Evolutionary conservation across 1,140 invertebrate species (phyloP).

Genomic region (Eurosta solidaginis): DNA sequence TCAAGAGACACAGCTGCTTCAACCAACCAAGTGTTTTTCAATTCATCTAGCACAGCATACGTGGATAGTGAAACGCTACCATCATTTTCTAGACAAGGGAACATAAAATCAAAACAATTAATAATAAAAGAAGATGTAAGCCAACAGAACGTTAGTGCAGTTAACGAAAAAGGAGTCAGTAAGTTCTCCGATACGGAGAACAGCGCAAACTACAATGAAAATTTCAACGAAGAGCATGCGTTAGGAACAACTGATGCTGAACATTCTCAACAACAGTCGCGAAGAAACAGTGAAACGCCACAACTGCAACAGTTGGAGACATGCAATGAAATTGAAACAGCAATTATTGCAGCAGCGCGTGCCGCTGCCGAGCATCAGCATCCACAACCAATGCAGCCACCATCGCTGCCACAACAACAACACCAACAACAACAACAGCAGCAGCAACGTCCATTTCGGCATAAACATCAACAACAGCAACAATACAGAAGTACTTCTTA

Average conservation of each 20-base stretch:
- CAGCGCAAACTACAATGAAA: background rate
- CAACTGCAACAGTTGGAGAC: conserved; percentile 48
- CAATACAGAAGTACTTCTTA: conserved; percentile 31
- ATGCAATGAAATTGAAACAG: conserved; percentile 56
- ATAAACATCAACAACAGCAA: conserved; percentile 41
- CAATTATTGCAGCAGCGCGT: conserved; percentile 53
- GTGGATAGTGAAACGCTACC: background rate
- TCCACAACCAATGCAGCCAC: conserved; percentile 29
- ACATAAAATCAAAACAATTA: background rate
- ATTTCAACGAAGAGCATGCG: too few species aligned
- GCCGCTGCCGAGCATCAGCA: conserved; percentile 43
- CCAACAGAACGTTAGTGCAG: background rate
- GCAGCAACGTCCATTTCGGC: conserved; percentile 40
- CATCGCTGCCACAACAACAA: conserved; percentile 41
- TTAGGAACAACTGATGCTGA: background rate
- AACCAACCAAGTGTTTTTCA: background rate
- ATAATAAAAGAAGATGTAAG: background rate
- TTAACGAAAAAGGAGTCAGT: background rate
- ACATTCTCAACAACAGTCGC: background rate
- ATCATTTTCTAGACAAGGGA: background rate
- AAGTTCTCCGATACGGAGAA: background rate
- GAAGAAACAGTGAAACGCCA: background rate
- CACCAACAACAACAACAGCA: conserved; percentile 45
- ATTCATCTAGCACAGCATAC: background rate
- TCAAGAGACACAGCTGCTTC: background rate